Evolutionary conservation across 2,888 invertebrate genomes (phyloP), one percentile per base, ranked within the genome.

Genomic region (Pilophorus perplexus): DNA sequence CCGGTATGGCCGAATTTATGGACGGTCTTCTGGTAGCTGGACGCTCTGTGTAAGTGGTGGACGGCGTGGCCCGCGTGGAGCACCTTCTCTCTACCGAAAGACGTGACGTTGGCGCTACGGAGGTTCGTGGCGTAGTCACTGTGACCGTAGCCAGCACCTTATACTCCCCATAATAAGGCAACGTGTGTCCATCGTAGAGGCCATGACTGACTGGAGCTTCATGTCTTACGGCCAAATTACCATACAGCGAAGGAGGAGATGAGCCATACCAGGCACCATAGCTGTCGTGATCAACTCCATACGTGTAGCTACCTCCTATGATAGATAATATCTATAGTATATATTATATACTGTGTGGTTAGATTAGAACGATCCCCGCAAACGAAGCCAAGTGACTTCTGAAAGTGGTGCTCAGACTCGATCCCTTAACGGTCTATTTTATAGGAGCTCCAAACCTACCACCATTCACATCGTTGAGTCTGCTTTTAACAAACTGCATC

Each of bases 221-320:
- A 42, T 54, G 44, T 5, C 57, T 20, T 48, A 64, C 60, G 37
- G 66, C 40, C n/a, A 65, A 54, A 1, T 68, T 67, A 23, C 67
- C 69, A 40, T 65, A 64, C 6, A 66, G 67, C 18, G 42, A 42
- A 1, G 71, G 71, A 18, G 65, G 60, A 4, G 71, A 60, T 5
- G 50, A 52, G 1, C 71, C 71, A 16, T 71, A 69, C 27, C 66
- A 46, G 12, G 66, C 68, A 10, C 68, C 69, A 18, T 68, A 67
- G 40, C 68, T 64, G 40, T 68, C 54, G 37, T 71, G 69, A 44
- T 64, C 60, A 44, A 69, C 64, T 6, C 57, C 68, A 28, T 68
- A 68, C 16, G 62, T 44, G 33, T 67, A 68, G 40, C 66, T 68
- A 1, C 64, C 67, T 33, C 64, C 57, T n/a, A n/a, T n/a, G n/a